phyloP scores from a whole-genome alignment of 2,797 vertebrate genomes.

The Lithobates sylvaticus region DNA sequence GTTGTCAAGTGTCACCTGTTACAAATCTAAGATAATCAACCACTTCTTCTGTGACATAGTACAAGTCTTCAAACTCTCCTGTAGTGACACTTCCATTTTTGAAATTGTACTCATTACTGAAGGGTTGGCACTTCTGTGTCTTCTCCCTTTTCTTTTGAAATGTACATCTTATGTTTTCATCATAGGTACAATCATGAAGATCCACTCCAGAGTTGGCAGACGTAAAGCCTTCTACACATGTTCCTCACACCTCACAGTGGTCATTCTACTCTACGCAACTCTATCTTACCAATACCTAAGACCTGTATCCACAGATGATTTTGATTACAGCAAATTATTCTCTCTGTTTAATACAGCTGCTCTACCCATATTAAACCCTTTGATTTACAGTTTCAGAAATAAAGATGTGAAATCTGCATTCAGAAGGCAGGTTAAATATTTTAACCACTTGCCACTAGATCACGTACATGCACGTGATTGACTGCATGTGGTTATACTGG shows the following conservation, averaged over 20 bases:
- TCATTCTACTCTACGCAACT: slow-evolving; percentile 10
- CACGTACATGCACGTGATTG: no score
- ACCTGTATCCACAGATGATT: not conserved
- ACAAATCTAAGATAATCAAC: slow-evolving; percentile 24
- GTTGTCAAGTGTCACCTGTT: slow-evolving; percentile 1
- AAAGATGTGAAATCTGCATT: slow-evolving; percentile 44
- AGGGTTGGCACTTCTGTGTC: not conserved
- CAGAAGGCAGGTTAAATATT: no score
- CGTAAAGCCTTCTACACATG: slow-evolving; percentile 44
- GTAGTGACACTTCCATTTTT: slow-evolving; percentile 35
- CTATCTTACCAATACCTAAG: slow-evolving; percentile 14
- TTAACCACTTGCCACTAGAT: no score
- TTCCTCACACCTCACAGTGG: slow-evolving; percentile 40
- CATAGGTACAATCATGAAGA: slow-evolving; percentile 13
- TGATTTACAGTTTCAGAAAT: slow-evolving; percentile 34
- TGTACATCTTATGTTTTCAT: slow-evolving; percentile 32
- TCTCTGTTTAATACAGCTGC: slow-evolving; percentile 29
- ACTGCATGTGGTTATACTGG: no score
- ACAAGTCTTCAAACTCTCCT: slow-evolving; percentile 20
- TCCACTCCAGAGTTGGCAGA: slow-evolving; percentile 2
- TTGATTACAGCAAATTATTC: slow-evolving; percentile 33
- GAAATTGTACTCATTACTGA: slow-evolving; percentile 20
- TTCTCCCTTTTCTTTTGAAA: not conserved
- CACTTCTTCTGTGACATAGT: slow-evolving; percentile 43
- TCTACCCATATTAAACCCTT: slow-evolving; percentile 16